Evolutionary conservation across 1,140 invertebrate genomes (phyloP).

Genomic region (Drosophila kohkoa): DNA sequence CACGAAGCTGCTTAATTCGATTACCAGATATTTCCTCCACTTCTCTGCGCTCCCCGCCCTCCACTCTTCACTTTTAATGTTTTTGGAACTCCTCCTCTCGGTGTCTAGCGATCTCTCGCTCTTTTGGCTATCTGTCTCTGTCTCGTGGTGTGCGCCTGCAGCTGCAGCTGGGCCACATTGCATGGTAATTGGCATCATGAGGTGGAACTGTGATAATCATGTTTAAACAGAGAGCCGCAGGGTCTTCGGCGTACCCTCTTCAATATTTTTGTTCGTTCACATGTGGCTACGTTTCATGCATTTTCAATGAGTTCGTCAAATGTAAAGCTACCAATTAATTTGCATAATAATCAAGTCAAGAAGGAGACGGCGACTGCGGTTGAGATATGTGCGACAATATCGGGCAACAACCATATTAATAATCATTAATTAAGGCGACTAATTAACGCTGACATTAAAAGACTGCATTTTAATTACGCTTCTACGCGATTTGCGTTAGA

Average conservation of each 20-base stretch:
- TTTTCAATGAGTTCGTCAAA: conserved; percentile 81
- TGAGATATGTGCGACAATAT: conserved; percentile 45
- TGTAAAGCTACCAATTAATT: conserved; percentile 74
- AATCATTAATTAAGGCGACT: conserved; percentile 82
- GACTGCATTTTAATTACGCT: conserved; percentile 75
- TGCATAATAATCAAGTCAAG: conserved; percentile 74
- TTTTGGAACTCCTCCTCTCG: neutral
- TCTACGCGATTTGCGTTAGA: neutral
- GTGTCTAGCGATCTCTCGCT: conserved; percentile 9
- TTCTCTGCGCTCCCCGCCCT: too few relatives aligned
- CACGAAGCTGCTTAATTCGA: conserved; percentile 82
- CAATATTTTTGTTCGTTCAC: conserved; percentile 14
- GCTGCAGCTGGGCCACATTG: conserved; percentile 25
- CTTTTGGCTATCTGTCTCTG: neutral
- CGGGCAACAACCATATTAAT: conserved; percentile 78
- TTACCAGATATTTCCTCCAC: conserved; percentile 64
- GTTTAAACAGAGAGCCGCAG: conserved; percentile 61
- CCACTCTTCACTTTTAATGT: neutral
- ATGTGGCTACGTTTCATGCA: conserved; percentile 63
- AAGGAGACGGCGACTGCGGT: neutral
- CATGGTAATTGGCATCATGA: conserved; percentile 70
- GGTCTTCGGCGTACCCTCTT: conserved; percentile 7
- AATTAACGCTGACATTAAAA: conserved; percentile 83
- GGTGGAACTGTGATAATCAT: conserved; percentile 83
- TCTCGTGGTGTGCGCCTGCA: neutral